A percentile compares a stretch with the other conserved stretches of the same genome.
These are phyloP conservation scores for Rhinichthys klamathensis DNA, from an alignment of 2,113 vertebrate species.

Conservation along the genomic window DNA sequence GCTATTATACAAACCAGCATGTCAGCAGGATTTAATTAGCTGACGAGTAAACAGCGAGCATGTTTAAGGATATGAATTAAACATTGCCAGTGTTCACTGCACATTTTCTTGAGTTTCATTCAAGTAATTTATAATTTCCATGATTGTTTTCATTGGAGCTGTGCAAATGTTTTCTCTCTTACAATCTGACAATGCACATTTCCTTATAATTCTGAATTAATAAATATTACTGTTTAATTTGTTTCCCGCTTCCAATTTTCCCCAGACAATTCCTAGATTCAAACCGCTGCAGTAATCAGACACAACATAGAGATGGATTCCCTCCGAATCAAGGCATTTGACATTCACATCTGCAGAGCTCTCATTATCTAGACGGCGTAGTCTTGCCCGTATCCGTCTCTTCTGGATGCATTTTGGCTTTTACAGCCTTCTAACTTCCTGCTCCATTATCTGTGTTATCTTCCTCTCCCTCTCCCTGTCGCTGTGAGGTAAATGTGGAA, in stretches of 20 bases:
- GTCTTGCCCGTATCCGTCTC: constrained; percentile 35
- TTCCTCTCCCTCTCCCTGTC: constrained; percentile 42
- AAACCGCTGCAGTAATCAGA: not conserved
- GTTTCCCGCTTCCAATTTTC: not conserved
- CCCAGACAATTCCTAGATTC: not conserved
- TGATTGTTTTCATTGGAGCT: constrained; percentile 12
- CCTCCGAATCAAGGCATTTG: constrained; percentile 25
- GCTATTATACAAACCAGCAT: constrained; percentile 53
- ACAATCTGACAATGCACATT: not conserved
- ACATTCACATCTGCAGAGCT: constrained; percentile 38
- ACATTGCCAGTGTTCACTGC: constrained; percentile 68
- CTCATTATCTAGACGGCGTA: constrained; percentile 45
- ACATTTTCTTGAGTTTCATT: constrained; percentile 22
- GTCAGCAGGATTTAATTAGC: constrained; percentile 74
- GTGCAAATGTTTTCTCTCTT: constrained; percentile 21
- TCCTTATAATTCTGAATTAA: not conserved
- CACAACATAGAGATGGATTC: constrained; percentile 8
- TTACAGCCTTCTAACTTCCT: constrained; percentile 33
- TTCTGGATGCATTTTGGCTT: constrained; percentile 41
- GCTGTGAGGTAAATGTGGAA: constrained; percentile 61
- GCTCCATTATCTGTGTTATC: constrained; percentile 45
- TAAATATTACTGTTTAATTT: not conserved
- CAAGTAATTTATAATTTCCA: not conserved
- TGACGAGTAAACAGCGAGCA: constrained; percentile 64
- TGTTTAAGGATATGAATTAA: constrained; percentile 61